phyloP scores from a whole-genome alignment of 1,140 invertebrate species.

The Conus ventricosus region DNA sequence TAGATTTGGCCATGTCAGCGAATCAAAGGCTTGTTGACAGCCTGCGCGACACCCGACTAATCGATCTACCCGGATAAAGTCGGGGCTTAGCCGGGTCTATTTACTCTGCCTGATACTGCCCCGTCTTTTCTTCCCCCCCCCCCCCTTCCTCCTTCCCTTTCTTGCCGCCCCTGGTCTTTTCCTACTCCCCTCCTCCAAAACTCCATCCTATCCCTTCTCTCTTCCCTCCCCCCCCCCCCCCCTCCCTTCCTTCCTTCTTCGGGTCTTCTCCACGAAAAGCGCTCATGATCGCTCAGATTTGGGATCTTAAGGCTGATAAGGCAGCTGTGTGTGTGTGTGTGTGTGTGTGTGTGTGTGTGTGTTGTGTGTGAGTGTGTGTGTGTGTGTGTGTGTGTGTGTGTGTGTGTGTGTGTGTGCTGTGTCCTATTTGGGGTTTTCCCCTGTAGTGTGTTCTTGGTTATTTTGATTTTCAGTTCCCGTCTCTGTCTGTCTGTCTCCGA shows the following conservation, averaged over 20 bases:
- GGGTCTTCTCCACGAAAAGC: too few relatives aligned
- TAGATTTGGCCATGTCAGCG: neutral
- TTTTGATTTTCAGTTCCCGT: too few relatives aligned
- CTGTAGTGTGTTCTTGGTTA: too few relatives aligned
- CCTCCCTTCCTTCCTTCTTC: too few relatives aligned
- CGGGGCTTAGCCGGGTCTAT: neutral
- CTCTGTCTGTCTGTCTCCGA: too few relatives aligned
- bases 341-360: neutral
- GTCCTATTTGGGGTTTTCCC: too few relatives aligned
- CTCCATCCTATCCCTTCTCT: neutral
- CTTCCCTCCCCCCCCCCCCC: neutral
- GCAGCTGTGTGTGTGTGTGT: neutral
- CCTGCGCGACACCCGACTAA: constrained; percentile 11
- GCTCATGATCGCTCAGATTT: too few relatives aligned
- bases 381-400: too few relatives aligned
- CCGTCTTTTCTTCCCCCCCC: neutral
- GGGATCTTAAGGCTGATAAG: neutral
- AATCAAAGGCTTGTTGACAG: constrained; percentile 13
- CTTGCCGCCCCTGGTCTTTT: neutral
- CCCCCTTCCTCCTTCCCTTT: neutral
- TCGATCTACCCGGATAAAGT: constrained; percentile 29
- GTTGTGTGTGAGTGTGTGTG: neutral
- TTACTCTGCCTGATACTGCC: neutral
- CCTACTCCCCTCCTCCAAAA: neutral
- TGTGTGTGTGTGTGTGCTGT: neutral